A percentile compares a stretch with the other conserved stretches of the same genome.
These are phyloP conservation scores for Sinocyclocheilus anshuiensis DNA, from an alignment of 2,113 vertebrate species.

Conservation along the genomic window DNA sequence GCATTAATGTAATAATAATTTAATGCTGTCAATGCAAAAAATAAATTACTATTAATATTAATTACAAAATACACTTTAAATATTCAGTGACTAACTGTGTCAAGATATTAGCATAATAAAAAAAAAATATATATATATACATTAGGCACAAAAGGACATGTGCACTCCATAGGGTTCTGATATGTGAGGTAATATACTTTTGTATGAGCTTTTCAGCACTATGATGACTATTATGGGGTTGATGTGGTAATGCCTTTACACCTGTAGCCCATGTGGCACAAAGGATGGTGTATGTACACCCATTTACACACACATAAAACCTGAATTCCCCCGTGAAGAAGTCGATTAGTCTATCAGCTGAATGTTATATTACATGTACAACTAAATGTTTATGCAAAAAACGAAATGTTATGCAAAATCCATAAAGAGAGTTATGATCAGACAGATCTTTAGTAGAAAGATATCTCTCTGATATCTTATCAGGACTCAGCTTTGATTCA, in stretches of 20 bases:
- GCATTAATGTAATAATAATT: too few species aligned
- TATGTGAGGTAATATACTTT: slow-evolving; percentile 4
- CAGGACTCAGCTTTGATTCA: background rate
- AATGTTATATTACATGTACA: background rate
- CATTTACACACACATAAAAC: background rate
- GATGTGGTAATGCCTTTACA: background rate
- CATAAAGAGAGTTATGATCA: background rate
- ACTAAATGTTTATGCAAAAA: background rate
- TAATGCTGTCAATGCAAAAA: background rate
- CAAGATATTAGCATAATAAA: too few species aligned
- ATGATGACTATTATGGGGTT: background rate
- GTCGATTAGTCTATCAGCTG: too few species aligned
- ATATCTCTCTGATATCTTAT: background rate
- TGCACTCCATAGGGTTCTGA: background rate
- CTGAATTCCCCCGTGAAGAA: too few species aligned
- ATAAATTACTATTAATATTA: background rate
- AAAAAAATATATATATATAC: too few species aligned
- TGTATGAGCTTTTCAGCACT: background rate
- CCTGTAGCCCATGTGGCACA: slow-evolving; percentile 26
- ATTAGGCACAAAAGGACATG: background rate
- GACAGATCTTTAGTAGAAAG: background rate
- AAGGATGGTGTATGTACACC: background rate
- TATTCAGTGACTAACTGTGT: too few species aligned
- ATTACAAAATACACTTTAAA: background rate
- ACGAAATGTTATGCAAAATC: background rate